Evolutionary conservation across 1,140 invertebrate genomes (phyloP).

Genomic region (Drosophila melanica): DNA sequence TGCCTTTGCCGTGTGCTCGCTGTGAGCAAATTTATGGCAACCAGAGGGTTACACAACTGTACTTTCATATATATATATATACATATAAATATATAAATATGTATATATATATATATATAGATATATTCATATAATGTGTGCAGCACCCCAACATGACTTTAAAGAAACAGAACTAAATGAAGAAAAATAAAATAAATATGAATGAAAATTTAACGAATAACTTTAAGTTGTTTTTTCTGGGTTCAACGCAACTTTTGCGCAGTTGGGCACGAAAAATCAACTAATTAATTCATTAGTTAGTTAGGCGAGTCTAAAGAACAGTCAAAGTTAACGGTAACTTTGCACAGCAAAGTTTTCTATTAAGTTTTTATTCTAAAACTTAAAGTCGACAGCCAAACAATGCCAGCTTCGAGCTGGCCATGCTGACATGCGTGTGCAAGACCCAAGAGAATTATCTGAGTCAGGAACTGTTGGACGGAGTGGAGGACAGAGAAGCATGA

Average conservation of each 20-base stretch:
- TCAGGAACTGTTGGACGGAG: neutral
- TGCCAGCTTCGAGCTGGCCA: slow-evolving; percentile 28
- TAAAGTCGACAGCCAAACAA: slow-evolving; percentile 58
- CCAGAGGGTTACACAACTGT: slow-evolving; percentile 34
- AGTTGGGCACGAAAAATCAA: slow-evolving; percentile 50
- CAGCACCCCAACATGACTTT: slow-evolving; percentile 32
- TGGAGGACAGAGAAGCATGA: neutral
- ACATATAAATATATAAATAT: no score
- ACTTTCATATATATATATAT: slow-evolving; percentile 31
- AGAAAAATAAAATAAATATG: slow-evolving; percentile 22
- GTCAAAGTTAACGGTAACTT: slow-evolving; percentile 62
- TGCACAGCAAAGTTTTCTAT: slow-evolving; percentile 58
- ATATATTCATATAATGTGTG: slow-evolving; percentile 30
- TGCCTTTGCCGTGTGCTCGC: slow-evolving; percentile 45
- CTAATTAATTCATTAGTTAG: slow-evolving; percentile 76
- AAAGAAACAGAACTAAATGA: slow-evolving; percentile 33
- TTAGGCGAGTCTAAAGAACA: slow-evolving; percentile 3
- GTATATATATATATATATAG: slow-evolving; percentile 37
- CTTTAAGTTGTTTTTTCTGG: slow-evolving; percentile 47
- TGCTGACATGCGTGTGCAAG: slow-evolving; percentile 50
- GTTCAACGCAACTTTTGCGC: slow-evolving; percentile 22
- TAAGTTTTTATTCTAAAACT: slow-evolving; percentile 55
- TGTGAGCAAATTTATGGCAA: slow-evolving; percentile 29
- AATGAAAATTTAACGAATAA: slow-evolving; percentile 52
- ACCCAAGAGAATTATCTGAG: neutral